phyloP scores from a whole-genome alignment of 2,888 invertebrate species.

The Mythimna albipuncta region DNA sequence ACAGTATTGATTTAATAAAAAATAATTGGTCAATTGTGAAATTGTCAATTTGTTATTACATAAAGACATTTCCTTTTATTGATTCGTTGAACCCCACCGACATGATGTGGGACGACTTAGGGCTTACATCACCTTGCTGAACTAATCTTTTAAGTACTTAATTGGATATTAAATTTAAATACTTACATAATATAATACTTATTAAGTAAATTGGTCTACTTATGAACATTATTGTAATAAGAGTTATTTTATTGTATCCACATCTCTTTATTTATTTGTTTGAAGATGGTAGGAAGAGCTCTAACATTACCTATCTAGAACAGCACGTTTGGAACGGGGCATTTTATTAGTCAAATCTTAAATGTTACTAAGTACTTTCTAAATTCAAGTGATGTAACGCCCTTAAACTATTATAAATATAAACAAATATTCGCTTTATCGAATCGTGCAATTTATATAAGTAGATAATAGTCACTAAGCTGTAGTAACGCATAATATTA shows the following conservation, averaged over 20 bases:
- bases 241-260: slow-evolving; percentile 9
- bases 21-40: slow-evolving; percentile 74
- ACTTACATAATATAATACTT: slow-evolving; percentile 11
- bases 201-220: slow-evolving; percentile 20
- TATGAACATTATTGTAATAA: background rate
- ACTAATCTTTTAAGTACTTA: slow-evolving; percentile 17
- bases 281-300: background rate
- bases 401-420: slow-evolving; percentile 65
- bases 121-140: slow-evolving; percentile 56
- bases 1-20: slow-evolving; percentile 59
- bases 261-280: background rate
- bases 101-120: slow-evolving; percentile 68
- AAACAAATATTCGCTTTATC: slow-evolving; percentile 87
- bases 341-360: slow-evolving; percentile 47
- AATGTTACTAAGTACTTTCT: slow-evolving; percentile 36
- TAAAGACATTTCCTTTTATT: slow-evolving; percentile 64
- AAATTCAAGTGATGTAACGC: slow-evolving; percentile 57
- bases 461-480: slow-evolving; percentile 83
- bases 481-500: slow-evolving; percentile 83
- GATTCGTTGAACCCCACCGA: slow-evolving; percentile 72
- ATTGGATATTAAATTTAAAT: slow-evolving; percentile 21
- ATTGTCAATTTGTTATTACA: slow-evolving; percentile 75
- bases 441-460: slow-evolving; percentile 89
- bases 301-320: background rate
- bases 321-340: slow-evolving; percentile 16